Evolutionary conservation across 2,888 invertebrate species (phyloP).

Genomic region (Brachyopa scutellaris): DNA sequence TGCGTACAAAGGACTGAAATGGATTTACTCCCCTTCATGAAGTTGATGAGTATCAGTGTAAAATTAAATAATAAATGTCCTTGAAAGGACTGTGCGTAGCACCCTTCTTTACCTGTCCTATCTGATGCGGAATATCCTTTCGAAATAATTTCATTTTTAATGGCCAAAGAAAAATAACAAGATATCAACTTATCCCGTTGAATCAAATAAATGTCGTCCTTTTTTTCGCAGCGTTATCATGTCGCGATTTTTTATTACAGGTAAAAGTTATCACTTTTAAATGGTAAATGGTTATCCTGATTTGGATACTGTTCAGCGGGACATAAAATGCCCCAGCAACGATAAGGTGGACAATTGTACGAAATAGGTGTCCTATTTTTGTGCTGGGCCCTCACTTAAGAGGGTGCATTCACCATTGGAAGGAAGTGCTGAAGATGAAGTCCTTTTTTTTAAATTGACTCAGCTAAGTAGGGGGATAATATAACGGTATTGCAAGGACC

Average conservation of each 20-base stretch:
- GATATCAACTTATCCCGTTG: not conserved
- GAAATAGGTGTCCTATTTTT: slow-evolving; percentile 41
- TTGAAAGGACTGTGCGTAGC: not conserved
- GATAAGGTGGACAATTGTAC: slow-evolving; percentile 50
- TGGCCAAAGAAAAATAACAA: not conserved
- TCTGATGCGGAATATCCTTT: slow-evolving; percentile 2
- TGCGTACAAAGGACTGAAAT: too few species aligned
- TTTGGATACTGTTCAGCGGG: slow-evolving; percentile 25
- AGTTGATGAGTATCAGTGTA: not conserved
- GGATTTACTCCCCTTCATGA: slow-evolving; percentile 14
- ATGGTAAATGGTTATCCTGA: slow-evolving; percentile 34
- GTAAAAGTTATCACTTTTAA: slow-evolving; percentile 41
- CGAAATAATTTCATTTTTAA: slow-evolving; percentile 26
- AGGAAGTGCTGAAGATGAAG: not conserved
- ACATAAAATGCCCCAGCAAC: slow-evolving; percentile 20
- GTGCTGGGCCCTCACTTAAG: not conserved
- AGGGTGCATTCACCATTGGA: slow-evolving; percentile 16
- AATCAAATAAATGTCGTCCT: not conserved
- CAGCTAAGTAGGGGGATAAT: not conserved
- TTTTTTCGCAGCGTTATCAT: not conserved
- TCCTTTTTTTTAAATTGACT: not conserved
- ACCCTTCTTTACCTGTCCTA: too few species aligned
- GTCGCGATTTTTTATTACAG: not conserved
- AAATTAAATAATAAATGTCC: not conserved
- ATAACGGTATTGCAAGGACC: not conserved